phyloP scores from a whole-genome alignment of 2,113 vertebrate genomes.

The Nothoprocta pentlandii region DNA sequence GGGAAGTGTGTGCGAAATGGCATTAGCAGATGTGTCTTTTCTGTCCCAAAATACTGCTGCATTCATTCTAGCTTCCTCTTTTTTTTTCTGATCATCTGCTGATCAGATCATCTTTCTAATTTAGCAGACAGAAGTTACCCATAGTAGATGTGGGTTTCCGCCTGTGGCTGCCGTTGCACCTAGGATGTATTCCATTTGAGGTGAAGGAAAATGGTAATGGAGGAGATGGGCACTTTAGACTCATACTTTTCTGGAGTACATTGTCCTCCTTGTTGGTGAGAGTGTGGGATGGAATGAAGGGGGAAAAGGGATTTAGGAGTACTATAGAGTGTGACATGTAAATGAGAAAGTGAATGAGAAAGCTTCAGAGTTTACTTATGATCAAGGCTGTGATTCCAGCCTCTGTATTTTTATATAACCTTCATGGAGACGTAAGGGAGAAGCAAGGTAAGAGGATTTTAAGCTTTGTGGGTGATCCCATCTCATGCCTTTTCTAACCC shows the following conservation, averaged over 20 bases:
- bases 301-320: background rate
- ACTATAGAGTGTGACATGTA: background rate
- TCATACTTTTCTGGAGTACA: background rate
- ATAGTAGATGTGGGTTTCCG: background rate
- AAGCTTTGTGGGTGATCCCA: background rate
- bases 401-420: background rate
- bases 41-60: background rate
- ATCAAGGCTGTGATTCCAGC: background rate
- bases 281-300: background rate
- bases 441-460: background rate
- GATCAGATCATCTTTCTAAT: background rate
- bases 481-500: background rate
- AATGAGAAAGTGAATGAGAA: slow-evolving; percentile 25
- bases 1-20: background rate
- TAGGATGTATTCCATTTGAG: background rate
- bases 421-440: background rate
- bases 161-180: background rate
- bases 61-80: background rate
- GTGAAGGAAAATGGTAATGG: background rate
- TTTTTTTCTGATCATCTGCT: background rate
- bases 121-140: background rate
- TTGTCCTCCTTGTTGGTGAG: background rate
- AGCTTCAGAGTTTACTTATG: slow-evolving; percentile 8
- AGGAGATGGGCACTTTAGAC: background rate
- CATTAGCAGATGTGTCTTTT: background rate